Percentiles rank a stretch among this genome's conserved stretches.
These are phyloP conservation scores for Eulemur albifrons DNA, from an alignment of 2,797 vertebrate genomes.

Conservation along the genomic window DNA sequence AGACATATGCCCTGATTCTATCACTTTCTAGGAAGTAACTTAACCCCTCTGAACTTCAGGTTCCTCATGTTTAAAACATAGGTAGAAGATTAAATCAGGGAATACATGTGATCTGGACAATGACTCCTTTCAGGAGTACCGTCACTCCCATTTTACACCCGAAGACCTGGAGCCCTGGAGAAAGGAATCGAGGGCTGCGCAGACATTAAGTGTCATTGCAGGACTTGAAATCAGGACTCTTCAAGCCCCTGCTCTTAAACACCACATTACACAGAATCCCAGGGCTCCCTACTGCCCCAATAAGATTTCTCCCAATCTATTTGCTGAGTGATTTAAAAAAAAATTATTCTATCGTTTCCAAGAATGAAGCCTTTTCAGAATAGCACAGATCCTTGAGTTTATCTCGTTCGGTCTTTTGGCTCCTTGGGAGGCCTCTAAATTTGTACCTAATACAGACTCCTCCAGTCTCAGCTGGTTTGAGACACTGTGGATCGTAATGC, in stretches of 20 bases:
- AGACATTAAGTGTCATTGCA: rapidly evolving
- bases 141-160: neutral
- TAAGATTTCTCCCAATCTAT: neutral
- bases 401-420: neutral
- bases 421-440: conserved; percentile 41
- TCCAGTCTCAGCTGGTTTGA: conserved; percentile 48
- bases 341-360: neutral
- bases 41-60: neutral
- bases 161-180: neutral
- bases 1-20: neutral
- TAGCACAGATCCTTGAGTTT: conserved; percentile 3
- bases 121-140: neutral
- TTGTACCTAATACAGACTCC: conserved; percentile 58
- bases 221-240: neutral
- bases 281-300: neutral
- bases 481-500: conserved; percentile 64
- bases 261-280: neutral
- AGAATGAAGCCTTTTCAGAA: neutral
- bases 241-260: neutral
- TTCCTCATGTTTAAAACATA: neutral
- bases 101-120: neutral
- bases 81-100: neutral
- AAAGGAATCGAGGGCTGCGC: neutral
- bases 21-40: neutral
- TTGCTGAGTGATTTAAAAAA: neutral